Evolutionary conservation across 2,113 vertebrate genomes (phyloP).

Genomic region (Neotoma lepida): DNA sequence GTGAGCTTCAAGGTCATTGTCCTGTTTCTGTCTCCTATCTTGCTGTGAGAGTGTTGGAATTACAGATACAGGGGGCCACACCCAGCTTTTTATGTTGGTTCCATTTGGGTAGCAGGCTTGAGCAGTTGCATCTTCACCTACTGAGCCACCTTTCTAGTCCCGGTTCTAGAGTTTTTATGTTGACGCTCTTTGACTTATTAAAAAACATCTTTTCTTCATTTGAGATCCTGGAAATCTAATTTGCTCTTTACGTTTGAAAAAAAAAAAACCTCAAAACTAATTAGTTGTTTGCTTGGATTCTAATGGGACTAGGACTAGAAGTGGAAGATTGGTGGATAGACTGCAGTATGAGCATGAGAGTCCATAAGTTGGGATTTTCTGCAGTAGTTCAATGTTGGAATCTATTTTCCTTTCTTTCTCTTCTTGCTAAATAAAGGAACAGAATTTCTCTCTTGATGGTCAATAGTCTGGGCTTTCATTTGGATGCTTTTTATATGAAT

Average conservation of each 20-base stretch:
- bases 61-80: not conserved
- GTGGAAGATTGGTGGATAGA: slow-evolving; percentile 6
- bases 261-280: not conserved
- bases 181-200: slow-evolving; percentile 32
- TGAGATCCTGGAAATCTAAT: slow-evolving; percentile 32
- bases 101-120: not conserved
- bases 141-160: not conserved
- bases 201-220: slow-evolving; percentile 17
- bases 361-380: slow-evolving; percentile 1
- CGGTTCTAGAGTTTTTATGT: not conserved
- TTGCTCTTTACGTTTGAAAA: slow-evolving; percentile 49
- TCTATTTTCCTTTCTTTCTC: slow-evolving; percentile 16
- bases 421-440: slow-evolving; percentile 46
- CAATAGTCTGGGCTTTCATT: not conserved
- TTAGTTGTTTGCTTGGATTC: slow-evolving; percentile 8
- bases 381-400: slow-evolving; percentile 5
- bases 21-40: not conserved
- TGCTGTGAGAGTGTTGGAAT: not conserved
- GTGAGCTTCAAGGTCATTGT: not conserved
- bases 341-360: not conserved
- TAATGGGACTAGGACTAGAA: not conserved
- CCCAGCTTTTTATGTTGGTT: not conserved
- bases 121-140: not conserved
- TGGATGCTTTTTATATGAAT: slow-evolving; percentile 32
- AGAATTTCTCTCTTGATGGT: slow-evolving; percentile 42